Conservation (phyloP, 2,888 invertebrate species). For the Chironomus riparius region DNA sequence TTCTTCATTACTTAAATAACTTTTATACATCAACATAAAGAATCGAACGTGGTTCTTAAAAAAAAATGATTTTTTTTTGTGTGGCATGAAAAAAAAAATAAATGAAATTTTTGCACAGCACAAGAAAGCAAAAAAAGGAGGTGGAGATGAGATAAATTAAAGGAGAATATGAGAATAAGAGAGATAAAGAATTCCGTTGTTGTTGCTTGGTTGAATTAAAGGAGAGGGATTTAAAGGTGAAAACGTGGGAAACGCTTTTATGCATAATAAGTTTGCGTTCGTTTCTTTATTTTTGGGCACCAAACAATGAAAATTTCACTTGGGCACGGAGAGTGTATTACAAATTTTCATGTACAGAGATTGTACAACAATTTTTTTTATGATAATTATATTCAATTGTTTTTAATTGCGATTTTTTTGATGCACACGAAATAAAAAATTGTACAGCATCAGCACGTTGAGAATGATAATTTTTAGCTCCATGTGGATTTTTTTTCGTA, state of each 20-base stretch:
- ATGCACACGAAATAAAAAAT: too few relatives aligned
- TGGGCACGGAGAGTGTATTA: neutral
- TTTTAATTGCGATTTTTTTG: neutral
- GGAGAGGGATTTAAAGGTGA: neutral
- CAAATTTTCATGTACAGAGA: neutral
- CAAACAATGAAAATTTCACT: neutral
- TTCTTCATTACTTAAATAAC: neutral
- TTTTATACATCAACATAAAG: neutral
- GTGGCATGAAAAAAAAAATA: neutral
- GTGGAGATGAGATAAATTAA: constrained; percentile 5
- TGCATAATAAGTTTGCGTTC: neutral
- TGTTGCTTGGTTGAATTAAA: too few relatives aligned
- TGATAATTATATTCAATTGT: neutral
- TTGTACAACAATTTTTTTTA: neutral
- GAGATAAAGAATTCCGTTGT: neutral
- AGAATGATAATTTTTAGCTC: too few relatives aligned
- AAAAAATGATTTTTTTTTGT: neutral
- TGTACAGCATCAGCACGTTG: too few relatives aligned
- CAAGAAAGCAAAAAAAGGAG: neutral
- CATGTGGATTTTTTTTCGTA: too few relatives aligned
- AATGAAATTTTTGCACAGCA: neutral
- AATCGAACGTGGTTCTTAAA: neutral
- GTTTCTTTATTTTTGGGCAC: too few relatives aligned
- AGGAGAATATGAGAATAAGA: neutral
- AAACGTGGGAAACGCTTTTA: constrained; percentile 7